Evolutionary conservation across 2,888 invertebrate genomes (phyloP).

Genomic region (Heliconius charithonia): DNA sequence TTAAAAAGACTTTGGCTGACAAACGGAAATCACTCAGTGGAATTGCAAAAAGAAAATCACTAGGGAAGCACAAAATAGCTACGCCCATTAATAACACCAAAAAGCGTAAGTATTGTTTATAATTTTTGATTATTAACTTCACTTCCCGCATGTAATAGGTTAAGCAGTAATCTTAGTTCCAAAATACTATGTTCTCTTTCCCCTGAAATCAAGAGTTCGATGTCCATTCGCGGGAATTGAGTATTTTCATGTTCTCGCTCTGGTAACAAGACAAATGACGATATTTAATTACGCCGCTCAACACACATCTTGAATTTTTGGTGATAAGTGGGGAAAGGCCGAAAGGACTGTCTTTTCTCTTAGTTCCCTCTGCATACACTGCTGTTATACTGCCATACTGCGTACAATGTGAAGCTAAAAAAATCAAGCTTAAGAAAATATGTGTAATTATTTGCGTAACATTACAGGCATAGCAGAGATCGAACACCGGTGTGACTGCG

Average conservation of each 20-base stretch:
- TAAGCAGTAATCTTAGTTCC: neutral
- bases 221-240: no score
- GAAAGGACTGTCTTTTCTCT: no score
- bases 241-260: no score
- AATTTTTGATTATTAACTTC: slow-evolving; percentile 8
- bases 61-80: slow-evolving; percentile 62
- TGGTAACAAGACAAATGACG: no score
- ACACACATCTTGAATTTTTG: no score
- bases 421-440: neutral
- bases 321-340: no score
- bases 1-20: slow-evolving; percentile 58
- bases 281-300: no score
- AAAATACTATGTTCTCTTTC: neutral
- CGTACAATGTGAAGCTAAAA: no score
- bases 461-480: slow-evolving; percentile 60
- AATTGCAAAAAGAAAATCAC: slow-evolving; percentile 71
- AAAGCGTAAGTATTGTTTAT: slow-evolving; percentile 67
- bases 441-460: neutral
- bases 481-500: slow-evolving; percentile 82
- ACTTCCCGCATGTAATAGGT: no score
- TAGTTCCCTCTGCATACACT: no score
- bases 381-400: no score
- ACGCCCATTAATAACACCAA: slow-evolving; percentile 62
- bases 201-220: neutral
- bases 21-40: slow-evolving; percentile 69